A percentile compares a stretch with the other conserved stretches of the same genome.
These are phyloP conservation scores for Gymnarchus niloticus DNA, from an alignment of 2,113 vertebrate genomes.

Conservation along the genomic window DNA sequence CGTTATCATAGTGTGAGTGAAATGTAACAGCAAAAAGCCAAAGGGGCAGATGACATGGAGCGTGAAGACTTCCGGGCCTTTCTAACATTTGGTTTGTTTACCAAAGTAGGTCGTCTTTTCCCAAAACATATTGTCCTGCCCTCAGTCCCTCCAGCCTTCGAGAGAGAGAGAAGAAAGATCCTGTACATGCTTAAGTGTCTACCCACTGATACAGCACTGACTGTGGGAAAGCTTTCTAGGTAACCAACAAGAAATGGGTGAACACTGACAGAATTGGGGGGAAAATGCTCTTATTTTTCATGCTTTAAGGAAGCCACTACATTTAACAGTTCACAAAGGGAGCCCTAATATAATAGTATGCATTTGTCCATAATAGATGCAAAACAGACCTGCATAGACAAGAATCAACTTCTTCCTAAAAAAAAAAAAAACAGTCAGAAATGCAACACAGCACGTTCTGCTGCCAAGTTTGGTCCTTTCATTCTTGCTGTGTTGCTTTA, in stretches of 20 bases:
- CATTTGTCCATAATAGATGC: neutral
- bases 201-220: neutral
- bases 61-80: conserved; percentile 48
- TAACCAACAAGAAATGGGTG: neutral
- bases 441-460: neutral
- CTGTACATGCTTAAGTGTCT: neutral
- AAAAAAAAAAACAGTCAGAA: neutral
- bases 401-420: too few species aligned
- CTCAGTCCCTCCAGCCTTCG: neutral
- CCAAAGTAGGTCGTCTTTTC: conserved; percentile 26
- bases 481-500: neutral
- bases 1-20: conserved; percentile 92
- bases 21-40: conserved; percentile 54
- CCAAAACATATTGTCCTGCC: neutral
- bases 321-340: neutral
- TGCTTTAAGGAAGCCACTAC: neutral
- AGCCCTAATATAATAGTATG: neutral
- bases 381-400: neutral
- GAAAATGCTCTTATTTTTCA: neutral
- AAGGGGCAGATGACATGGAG: conserved; percentile 29
- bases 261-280: neutral
- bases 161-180: neutral
- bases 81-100: conserved; percentile 55
- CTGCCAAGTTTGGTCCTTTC: neutral
- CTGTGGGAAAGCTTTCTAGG: neutral